Base-by-base conservation (phyloP, 2,888 invertebrate species). In the Ormyrus pomaceus region DNA sequence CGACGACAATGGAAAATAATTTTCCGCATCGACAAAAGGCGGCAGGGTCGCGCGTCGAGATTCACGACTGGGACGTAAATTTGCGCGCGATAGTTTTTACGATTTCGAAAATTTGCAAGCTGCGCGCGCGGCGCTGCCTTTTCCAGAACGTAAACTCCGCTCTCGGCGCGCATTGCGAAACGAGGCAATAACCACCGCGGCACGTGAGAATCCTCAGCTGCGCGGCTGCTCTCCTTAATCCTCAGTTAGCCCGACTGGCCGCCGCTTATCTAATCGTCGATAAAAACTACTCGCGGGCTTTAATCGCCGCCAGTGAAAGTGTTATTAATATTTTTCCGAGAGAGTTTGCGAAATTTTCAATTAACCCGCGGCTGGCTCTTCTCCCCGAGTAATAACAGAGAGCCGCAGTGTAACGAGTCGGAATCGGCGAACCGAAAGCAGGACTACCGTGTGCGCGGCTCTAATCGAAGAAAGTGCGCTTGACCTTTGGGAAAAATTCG, bases 101-200 rank as follows among this genome's bases (percentile, higher is more conserved):
- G 45, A 46, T 45, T 56, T 69, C 46, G 48, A 48, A 46, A 69
- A 69, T 56, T 69, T 69, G 69, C 69, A 13, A 53, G 66, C 10
- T 8, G 51, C 8, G 48, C 48, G 56, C 19, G 19, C 19, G 19
- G 19, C 19, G 19, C 1, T 19, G 19, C 19, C 19, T 48, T 69
- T 69, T 69, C 69, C 58, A 53, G 69, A 56, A 45, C 69, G 58
- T 69, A 69, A 69, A 69, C 58, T 46, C 56, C 58, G 46, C 19
- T 10, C 19, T 10, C 19, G 19, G 19, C 19, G 19, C 19, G 19
- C 19, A 19, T 19, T 19, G 19, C 19, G 19, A 19, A 19, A 19
- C 19, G 19, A 19, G 19, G 19, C 19, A 34, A 34, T 8, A 51
- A 13, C 7, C 11, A 19, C 58, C 58, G 69, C 69, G 69, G 58